phyloP scores from a whole-genome alignment of 2,888 invertebrate species.

The Acrobasis consociella region DNA sequence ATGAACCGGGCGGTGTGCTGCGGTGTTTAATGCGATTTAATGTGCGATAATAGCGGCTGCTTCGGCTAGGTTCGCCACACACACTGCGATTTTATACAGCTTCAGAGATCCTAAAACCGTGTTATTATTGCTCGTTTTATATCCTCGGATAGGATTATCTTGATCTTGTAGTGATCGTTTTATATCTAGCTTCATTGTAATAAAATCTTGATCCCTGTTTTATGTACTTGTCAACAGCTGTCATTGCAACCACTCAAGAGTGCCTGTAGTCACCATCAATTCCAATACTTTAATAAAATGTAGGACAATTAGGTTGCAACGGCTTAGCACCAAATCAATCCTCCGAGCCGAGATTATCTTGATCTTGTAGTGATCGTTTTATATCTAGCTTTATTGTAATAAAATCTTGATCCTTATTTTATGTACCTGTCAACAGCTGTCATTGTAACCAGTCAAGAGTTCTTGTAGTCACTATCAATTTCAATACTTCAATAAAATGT shows the following conservation, averaged over 20 bases:
- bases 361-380: not conserved
- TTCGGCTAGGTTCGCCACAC: conserved; percentile 5
- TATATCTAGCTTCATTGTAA: not conserved
- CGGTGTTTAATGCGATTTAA: conserved; percentile 17
- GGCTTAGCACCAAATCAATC: no score
- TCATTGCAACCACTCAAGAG: no score
- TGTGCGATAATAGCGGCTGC: conserved; percentile 15
- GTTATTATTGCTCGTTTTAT: not conserved
- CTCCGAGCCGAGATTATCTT: not conserved
- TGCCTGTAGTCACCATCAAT: no score
- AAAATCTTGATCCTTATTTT: not conserved
- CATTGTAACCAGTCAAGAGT: no score
- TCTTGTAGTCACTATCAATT: no score
- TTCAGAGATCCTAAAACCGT: conserved; percentile 1
- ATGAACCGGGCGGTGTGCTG: not conserved
- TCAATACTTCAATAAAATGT: no score
- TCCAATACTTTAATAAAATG: no score
- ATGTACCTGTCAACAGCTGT: not conserved
- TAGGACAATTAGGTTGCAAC: no score
- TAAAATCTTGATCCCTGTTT: not conserved
- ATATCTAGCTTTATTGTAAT: not conserved
- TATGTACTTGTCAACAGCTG: not conserved
- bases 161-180: not conserved
- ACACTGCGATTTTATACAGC: conserved; percentile 4
- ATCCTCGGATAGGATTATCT: not conserved